Conservation (phyloP, 2,888 invertebrate species). For the Caenorhabditis sp. region DNA sequence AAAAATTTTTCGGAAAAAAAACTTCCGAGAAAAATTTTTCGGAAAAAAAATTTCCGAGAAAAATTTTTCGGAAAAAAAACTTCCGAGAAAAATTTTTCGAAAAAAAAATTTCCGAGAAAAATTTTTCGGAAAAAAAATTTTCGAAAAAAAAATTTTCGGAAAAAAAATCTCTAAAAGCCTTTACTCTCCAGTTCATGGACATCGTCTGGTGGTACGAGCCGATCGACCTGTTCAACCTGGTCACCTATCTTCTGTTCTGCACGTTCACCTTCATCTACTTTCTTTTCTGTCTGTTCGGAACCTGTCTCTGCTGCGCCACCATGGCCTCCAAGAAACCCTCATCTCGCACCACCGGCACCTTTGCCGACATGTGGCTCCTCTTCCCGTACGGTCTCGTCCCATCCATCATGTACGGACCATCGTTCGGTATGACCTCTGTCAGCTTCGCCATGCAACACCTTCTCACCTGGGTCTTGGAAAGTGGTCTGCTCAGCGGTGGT, state of each 20-base stretch:
- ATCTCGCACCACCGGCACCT: slow-evolving; percentile 62
- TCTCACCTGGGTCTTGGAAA: slow-evolving; percentile 62
- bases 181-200: slow-evolving; percentile 65
- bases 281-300: slow-evolving; percentile 72
- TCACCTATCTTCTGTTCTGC: slow-evolving; percentile 67
- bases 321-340: slow-evolving; percentile 54
- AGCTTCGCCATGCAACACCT: slow-evolving; percentile 67
- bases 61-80: too few species aligned
- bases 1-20: too few species aligned
- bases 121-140: too few species aligned
- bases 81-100: too few species aligned
- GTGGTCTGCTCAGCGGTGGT: slow-evolving; percentile 49
- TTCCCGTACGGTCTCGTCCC: slow-evolving; percentile 70
- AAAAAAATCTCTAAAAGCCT: not conserved
- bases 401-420: slow-evolving; percentile 70
- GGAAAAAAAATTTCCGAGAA: too few species aligned
- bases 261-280: slow-evolving; percentile 69
- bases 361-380: slow-evolving; percentile 73
- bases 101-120: too few species aligned
- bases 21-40: too few species aligned
- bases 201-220: slow-evolving; percentile 72
- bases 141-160: too few species aligned
- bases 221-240: slow-evolving; percentile 71
- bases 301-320: slow-evolving; percentile 68
- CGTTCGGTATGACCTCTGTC: slow-evolving; percentile 69